Base-by-base conservation (phyloP, 2,113 vertebrate species). In the Eretmochelys imbricata region DNA sequence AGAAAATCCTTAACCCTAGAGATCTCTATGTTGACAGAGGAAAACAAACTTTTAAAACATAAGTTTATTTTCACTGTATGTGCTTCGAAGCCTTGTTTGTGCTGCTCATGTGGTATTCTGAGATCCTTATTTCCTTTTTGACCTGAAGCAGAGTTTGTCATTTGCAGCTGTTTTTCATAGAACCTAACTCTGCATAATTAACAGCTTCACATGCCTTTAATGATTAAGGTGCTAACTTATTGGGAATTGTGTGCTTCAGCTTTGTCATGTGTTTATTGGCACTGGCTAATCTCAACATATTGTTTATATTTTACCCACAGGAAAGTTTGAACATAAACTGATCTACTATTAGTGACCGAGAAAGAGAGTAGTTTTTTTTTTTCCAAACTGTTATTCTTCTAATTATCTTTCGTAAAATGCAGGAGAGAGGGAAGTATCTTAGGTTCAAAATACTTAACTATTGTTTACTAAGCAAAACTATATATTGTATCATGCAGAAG, bases 111-210 rank as follows among this genome's bases (percentile, higher is more conserved):
- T 42, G 22, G 1, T 10, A 88, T 86, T 93, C 29, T 81, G 46
- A 93, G n/a, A n/a, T 88, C 89, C 57, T 87, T 87, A 57, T 87
- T 91, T 95, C n/a, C 24, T 97, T 97, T 95, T 82, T 94, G 59
- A 94, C 75, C 83, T 89, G 46, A 88, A 97, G 88, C 48, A 95
- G 62, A 96, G 84, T 91, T 96, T 95, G 81, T 85, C 29, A 86
- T 85, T 93, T 95, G 69, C 75, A 92, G 57, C 35, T 96, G 22
- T 65, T 96, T 96, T 88, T 62, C 31, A 78, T 75, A 46, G 51
- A 93, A 94, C 83, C 29, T 91, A 89, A 80, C 88, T 42, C 55
- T 94, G 75, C 91, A 94, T 95, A 95, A 95, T 97, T 95, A 95
- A 93, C 50, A 86, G 49, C 90, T 94, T 95, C 20, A 59, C 48